Base-by-base conservation (phyloP, 2,113 vertebrate species). In the Pampusana beccarii region DNA sequence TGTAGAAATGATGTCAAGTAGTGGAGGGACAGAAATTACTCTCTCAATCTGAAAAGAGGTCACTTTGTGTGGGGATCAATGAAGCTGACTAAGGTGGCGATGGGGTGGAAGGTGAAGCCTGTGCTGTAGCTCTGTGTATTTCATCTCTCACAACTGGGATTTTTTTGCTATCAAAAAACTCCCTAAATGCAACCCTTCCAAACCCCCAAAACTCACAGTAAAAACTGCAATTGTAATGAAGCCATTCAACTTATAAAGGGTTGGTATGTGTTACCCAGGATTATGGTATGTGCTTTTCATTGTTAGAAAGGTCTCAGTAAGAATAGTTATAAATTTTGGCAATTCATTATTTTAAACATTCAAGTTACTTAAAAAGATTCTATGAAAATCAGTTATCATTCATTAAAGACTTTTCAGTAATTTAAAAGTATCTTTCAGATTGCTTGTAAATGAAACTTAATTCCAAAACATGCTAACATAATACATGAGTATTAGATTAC, bases 341-440 rank as follows among this genome's bases (percentile, higher is more conserved):
- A 84, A 78, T 40, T 92, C 16, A 28, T 34, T 21, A 53, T 87
- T 73, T 90, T 50, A 81, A 84, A 66, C 16, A 58, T 80, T 26
- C 19, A 23, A 36, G 48, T 70, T 77, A 53, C 21, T 58, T 70
- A 20, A 70, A 70, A 58, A 46, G 44, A 38, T 38, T 66, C 33
- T 42, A 36, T 23, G 33, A 69, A 72, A 89, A 84, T 38, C 17
- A 86, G 13, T 53, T 81, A 29, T 18, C 2, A 3, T 24, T 72
- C n/a, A 65, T 51, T 64, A 56, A 64, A 7, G 4, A 65, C 1
- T 10, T 66, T 23, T 78, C 0, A 0, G 18, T 44, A 87, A 66
- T 66, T 84, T 84, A 53, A 84, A 10, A 34, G 2, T 34, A 66
- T 71, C 23, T 73, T 91, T 89, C 48, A 84, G 78, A 57, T 34